phyloP scores from a whole-genome alignment of 1,140 invertebrate species.

The Maniola jurtina region DNA sequence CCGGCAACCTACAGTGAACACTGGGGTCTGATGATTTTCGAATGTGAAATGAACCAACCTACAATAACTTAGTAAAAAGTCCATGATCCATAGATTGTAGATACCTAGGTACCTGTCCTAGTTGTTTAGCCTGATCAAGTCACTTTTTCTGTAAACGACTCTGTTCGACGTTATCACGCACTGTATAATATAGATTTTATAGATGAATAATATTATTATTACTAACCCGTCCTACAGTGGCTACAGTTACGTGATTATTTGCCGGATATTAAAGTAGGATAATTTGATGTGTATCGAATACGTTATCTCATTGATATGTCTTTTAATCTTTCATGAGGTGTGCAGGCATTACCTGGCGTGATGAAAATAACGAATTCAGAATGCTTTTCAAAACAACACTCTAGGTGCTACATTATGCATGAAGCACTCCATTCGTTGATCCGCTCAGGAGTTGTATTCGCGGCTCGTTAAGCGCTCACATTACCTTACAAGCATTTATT shows the following conservation, averaged over 20 bases:
- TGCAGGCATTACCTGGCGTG: conserved; percentile 68
- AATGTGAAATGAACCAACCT: no score
- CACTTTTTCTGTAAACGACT: no score
- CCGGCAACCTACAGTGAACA: no score
- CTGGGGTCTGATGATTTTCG: no score
- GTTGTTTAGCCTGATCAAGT: no score
- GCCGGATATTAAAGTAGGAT: conserved; percentile 18
- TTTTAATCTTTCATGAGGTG: conserved; percentile 71
- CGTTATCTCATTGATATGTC: conserved; percentile 57
- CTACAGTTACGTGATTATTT: conserved; percentile 17
- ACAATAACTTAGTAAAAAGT: no score
- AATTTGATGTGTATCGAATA: conserved; percentile 37
- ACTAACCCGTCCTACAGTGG: conserved; percentile 43
- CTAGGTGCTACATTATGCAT: conserved; percentile 76
- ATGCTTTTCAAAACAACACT: conserved; percentile 77
- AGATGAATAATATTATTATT: neutral
- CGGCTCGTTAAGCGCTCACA: conserved; percentile 77
- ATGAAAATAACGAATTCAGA: conserved; percentile 76
- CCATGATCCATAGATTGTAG: no score
- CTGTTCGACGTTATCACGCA: no score
- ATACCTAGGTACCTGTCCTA: no score
- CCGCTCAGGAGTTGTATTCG: conserved; percentile 73
- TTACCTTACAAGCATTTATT: conserved; percentile 75
- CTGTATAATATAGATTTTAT: no score
- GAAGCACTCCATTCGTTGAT: conserved; percentile 77